phyloP scores from a whole-genome alignment of 2,888 invertebrate species.

The Tineola bisselliella region DNA sequence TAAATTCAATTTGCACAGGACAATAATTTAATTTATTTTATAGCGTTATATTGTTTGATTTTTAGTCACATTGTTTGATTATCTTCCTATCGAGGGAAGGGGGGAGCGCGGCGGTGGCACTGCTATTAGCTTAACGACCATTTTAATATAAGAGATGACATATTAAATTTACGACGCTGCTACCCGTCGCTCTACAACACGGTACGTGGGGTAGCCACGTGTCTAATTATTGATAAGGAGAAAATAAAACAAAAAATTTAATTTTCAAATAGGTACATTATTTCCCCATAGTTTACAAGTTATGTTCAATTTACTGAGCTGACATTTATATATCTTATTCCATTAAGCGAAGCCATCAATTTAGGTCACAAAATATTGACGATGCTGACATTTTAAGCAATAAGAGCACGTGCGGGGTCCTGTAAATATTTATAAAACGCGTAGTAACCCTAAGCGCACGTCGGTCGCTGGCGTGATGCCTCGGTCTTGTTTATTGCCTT shows the following conservation, averaged over 20 bases:
- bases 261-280: not conserved
- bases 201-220: constrained; percentile 12
- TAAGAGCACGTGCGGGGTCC: constrained; percentile 7
- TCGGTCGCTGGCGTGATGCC: constrained; percentile 47
- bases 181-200: constrained; percentile 31
- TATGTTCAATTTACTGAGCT: not conserved
- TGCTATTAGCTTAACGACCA: constrained; percentile 65
- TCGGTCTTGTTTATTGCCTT: constrained; percentile 20
- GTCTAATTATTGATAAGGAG: not conserved
- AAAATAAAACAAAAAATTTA: not conserved
- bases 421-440: constrained; percentile 10
- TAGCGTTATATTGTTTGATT: not conserved
- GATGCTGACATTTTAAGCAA: not conserved
- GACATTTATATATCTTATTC: not conserved
- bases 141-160: constrained; percentile 66
- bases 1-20: not conserved
- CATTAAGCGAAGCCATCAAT: not conserved
- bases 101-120: constrained; percentile 33
- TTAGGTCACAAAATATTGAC: not conserved
- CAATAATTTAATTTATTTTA: constrained; percentile 5
- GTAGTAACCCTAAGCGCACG: constrained; percentile 17
- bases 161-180: constrained; percentile 64
- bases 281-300: not conserved
- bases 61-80: not conserved
- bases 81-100: constrained; percentile 29